Conservation (phyloP, 2,888 invertebrate species). For the Dinocampus coccinellae region DNA sequence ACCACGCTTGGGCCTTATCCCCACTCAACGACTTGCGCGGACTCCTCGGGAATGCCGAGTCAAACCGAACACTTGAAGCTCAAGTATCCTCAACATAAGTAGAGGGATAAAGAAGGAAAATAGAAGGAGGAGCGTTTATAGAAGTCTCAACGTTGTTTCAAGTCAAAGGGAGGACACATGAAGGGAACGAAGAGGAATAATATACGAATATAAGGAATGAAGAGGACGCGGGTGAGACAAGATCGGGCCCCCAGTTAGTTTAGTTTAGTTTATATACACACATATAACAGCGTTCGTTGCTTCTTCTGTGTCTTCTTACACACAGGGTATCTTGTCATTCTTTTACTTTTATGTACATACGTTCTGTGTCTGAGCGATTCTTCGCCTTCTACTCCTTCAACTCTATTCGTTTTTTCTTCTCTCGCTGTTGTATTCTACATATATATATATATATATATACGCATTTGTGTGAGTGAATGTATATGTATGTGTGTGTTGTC, state of each 20-base stretch:
- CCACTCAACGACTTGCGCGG: constrained; percentile 11
- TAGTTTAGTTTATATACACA: background rate
- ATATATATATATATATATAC: too few species aligned
- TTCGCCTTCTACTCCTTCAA: constrained; percentile 20
- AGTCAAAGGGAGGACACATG: background rate
- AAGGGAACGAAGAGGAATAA: constrained; percentile 31
- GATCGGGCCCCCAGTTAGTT: constrained; percentile 11
- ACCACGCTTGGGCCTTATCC: constrained; percentile 1
- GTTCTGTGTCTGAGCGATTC: constrained; percentile 3
- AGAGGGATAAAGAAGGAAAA: too few species aligned
- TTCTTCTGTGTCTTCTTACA: background rate
- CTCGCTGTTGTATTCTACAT: too few species aligned
- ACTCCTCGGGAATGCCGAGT: constrained; percentile 46
- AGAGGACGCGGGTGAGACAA: constrained; percentile 12
- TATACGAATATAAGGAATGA: constrained; percentile 35
- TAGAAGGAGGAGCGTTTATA: background rate
- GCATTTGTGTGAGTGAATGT: too few species aligned
- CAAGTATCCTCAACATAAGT: background rate
- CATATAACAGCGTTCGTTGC: background rate
- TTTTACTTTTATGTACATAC: background rate
- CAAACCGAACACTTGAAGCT: constrained; percentile 40
- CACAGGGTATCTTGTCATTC: too few species aligned
- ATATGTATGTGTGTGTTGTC: constrained; percentile 6
- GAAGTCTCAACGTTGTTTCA: background rate
- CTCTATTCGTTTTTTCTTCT: constrained; percentile 20